A percentile compares a stretch with the other conserved stretches of the same genome.
Conservation (phyloP, 2,888 invertebrate genomes). For the Lydus trimaculatus region DNA sequence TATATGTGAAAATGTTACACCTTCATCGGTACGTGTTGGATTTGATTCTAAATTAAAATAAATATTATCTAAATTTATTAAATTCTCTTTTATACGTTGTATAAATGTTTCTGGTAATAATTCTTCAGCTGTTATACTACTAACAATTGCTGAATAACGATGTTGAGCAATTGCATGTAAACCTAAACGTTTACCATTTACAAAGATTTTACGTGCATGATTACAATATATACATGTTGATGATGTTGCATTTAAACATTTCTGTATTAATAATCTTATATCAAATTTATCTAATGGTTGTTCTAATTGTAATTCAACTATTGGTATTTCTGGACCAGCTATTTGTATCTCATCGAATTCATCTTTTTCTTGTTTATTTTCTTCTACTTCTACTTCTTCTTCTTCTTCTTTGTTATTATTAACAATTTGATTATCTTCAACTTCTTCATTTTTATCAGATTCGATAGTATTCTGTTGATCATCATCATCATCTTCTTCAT, state of each 20-base stretch:
- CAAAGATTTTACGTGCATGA: conserved; percentile 84
- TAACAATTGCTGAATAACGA: conserved; percentile 79
- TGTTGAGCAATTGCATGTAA: conserved; percentile 83
- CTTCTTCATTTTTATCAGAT: conserved; percentile 44
- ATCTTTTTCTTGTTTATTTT: conserved; percentile 52
- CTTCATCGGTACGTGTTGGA: conserved; percentile 62
- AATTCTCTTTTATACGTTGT: conserved; percentile 68
- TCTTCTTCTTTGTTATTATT: conserved; percentile 24
- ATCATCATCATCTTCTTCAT: conserved; percentile 66
- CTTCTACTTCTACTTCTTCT: conserved; percentile 55
- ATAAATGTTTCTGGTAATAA: conserved; percentile 75
- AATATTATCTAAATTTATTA: conserved; percentile 68
- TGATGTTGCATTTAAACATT: conserved; percentile 75
- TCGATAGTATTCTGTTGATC: conserved; percentile 47
- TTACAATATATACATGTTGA: conserved; percentile 83
- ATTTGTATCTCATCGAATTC: conserved; percentile 50
- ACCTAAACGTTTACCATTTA: conserved; percentile 81
- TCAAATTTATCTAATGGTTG: conserved; percentile 79
- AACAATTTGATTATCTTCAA: conserved; percentile 50
- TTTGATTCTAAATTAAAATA: conserved; percentile 80
- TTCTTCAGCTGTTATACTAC: conserved; percentile 80
- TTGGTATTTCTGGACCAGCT: conserved; percentile 71
- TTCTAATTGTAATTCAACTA: conserved; percentile 76
- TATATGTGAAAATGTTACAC: conserved; percentile 68
- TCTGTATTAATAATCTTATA: conserved; percentile 74